Percentiles rank a stretch among this genome's conserved stretches.
Conservation (phyloP, 2,113 vertebrate genomes). For the Notarius lentiginosus region DNA sequence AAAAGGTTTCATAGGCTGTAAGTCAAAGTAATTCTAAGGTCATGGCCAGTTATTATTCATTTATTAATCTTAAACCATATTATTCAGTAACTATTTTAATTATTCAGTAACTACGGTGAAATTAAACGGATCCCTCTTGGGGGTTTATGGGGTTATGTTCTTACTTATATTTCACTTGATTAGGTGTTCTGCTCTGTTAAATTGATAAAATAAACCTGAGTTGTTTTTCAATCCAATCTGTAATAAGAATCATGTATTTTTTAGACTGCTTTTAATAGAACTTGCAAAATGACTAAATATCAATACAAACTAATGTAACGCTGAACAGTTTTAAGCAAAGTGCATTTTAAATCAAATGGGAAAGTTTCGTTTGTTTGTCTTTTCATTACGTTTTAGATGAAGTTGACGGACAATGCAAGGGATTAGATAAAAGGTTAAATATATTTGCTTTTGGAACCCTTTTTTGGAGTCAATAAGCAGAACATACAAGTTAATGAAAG, state of each 20-base stretch:
- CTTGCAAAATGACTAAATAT: neutral
- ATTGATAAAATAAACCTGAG: neutral
- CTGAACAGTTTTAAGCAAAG: neutral
- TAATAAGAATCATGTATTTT: neutral
- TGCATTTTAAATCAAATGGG: neutral
- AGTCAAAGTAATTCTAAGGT: slow-evolving; percentile 7
- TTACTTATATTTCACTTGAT: slow-evolving; percentile 4
- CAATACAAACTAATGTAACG: neutral
- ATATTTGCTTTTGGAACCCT: neutral
- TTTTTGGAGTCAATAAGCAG: neutral
- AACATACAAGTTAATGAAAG: neutral
- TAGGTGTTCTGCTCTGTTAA: slow-evolving; percentile 20
- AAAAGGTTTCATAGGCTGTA: neutral
- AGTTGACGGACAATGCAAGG: neutral
- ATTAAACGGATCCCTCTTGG: neutral
- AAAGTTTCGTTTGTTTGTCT: neutral
- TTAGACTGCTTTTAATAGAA: neutral
- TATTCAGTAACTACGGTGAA: slow-evolving; percentile 24
- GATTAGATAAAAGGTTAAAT: neutral
- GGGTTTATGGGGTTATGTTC: neutral
- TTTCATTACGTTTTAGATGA: neutral
- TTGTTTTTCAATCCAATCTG: neutral
- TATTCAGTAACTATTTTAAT: slow-evolving; percentile 8
- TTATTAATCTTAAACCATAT: neutral
- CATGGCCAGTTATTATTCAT: neutral